Evolutionary conservation across 53 echinoderm and acorn worm species (phyloP), one percentile per base, ranked within the genome.

Genomic region (Echinometra lucunter): DNA sequence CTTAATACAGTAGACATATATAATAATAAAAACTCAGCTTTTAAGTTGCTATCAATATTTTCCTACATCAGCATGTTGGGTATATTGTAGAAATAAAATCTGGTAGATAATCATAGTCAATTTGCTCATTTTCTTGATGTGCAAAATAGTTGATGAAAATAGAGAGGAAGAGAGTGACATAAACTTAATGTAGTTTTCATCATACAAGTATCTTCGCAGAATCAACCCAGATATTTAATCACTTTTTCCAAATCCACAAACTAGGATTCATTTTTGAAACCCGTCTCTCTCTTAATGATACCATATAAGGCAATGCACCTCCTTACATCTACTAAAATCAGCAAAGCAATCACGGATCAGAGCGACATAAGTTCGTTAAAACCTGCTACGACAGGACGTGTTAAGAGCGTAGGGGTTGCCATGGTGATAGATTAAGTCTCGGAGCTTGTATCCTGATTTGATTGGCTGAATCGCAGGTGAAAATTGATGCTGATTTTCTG

Each of bases 401-500:
- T 67, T 42, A 78, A 78, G 92, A 92, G 78, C 75, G 92, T 60
- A 57, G 30, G 72, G 75, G 92, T 92, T 75, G 53, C 58, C 92
- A 74, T 60, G 92, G 78, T 21, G 4, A 92, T 80, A 74, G 75
- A 92, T 92, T 92, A 75, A 92, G 92, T 53, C 92, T 38, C 57
- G 38, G 78, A 92, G 57, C 92, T 78, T 30, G 57, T 42, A 78
- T 92, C 92, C 92, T 92, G 80, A 92, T 75, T 16, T 78, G 37
- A 47, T 74, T 75, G 74, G 92, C 80, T 58, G 78, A 56, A 92
- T 92, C 57, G 78, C 44, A 72, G 45, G 92, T 92, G 92, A 53
- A 92, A 92, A 92, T 92, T 92, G 92, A 92, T 18, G 92, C 80
- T 57, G 78, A 92, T 92, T 92, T 92, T 74, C 75, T 74, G 57